Evolutionary conservation across 2,113 vertebrate species (phyloP), one percentile per base, ranked within the genome.

Genomic region (Halcyon senegalensis): DNA sequence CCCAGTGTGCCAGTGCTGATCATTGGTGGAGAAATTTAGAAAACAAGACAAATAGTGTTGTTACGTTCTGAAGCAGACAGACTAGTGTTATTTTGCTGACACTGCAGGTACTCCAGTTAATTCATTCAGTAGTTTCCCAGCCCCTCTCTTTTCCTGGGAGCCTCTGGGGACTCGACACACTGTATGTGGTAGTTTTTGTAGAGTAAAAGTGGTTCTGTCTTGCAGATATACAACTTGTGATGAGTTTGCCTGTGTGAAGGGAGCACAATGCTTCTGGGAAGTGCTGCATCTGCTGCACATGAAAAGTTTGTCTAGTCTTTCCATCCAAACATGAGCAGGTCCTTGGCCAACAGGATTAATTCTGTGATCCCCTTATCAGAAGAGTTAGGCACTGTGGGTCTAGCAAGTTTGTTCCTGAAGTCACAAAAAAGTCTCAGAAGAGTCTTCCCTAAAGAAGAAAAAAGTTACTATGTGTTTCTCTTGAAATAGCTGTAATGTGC

Each of bases 321-420:
- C 14, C 0, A 1, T 59, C 7, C 46, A 70, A 75, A 58, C 0
- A 0, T 67, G 35, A 75, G 58, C 51, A 51, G 21, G 13, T 82
- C 7, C 43, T 82, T 84, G 74, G 51, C 35, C 53, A 64, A 35
- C 31, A 72, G 33, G 51, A 76, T 59, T 46, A 87, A 55, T 41
- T 70, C 69, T 69, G 43, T 58, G n/a, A 30, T 75, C 18, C 16
- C 27, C 33, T 48, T 43, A 27, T 79, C 39, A 53, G 80, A 90
- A 69, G 27, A 60, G 60, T 72, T 84, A 39, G 25, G 28, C 16
- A 30, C 12, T 10, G 13, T 5, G 51, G n/a, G 6, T 77, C 12
- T 68, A 63, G 46, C 63, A 78, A 59, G 17, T 46, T 78, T 67
- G 7, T 70, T 87, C 18, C 43, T 64, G 24, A 78, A 83, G 15